phyloP scores from a whole-genome alignment of 2,797 vertebrate species.

The Megalops cyprinoides region DNA sequence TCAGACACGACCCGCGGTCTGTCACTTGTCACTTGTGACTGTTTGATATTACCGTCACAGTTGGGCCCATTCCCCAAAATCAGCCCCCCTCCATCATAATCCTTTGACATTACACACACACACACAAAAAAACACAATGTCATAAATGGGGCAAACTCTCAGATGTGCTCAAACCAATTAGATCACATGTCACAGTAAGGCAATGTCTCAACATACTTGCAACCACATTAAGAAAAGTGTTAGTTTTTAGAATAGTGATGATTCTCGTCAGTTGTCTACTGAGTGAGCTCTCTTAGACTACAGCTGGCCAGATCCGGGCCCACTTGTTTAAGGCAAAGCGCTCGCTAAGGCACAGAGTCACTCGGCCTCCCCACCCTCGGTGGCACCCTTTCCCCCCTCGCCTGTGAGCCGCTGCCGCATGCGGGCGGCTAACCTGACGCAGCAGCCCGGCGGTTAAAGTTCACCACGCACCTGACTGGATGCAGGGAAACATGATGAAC shows the following conservation, averaged over 20 bases:
- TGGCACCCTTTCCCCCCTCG: neutral
- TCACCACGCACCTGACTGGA: neutral
- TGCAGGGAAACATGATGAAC: neutral
- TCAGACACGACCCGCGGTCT: neutral
- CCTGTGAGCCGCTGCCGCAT: neutral
- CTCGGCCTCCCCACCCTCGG: slow-evolving; percentile 22
- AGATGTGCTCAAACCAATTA: neutral
- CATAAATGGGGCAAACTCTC: neutral
- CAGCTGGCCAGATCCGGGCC: slow-evolving; percentile 23
- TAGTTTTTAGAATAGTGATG: neutral
- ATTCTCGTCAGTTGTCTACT: neutral
- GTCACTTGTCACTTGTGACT: neutral
- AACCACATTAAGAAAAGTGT: neutral
- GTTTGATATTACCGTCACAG: neutral
- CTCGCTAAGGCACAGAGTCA: slow-evolving; percentile 46
- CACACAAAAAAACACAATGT: neutral
- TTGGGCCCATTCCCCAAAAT: neutral
- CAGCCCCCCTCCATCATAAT: neutral
- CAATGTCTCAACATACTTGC: slow-evolving; percentile 11
- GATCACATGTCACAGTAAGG: neutral
- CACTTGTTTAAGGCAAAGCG: slow-evolving; percentile 55
- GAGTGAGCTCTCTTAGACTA: slow-evolving; percentile 10
- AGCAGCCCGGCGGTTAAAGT: neutral
- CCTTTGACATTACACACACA: neutral
- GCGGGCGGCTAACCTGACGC: neutral